Percentiles rank a stretch among this genome's conserved stretches.
Evolutionary conservation across 2,888 invertebrate genomes (phyloP).

Genomic region (Masnerella sp.): DNA sequence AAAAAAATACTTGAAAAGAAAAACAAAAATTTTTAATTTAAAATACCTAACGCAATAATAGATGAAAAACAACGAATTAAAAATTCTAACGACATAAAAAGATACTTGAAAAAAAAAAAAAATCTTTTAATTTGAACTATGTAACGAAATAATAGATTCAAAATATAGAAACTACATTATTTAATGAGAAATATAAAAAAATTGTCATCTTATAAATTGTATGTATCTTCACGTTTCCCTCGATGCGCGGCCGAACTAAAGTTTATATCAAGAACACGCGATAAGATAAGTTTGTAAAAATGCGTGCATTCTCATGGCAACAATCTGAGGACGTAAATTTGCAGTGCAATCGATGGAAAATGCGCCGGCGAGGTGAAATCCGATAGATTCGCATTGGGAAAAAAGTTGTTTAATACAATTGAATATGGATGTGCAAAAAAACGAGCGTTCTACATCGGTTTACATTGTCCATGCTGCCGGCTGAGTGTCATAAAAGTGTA

Average conservation of each 20-base stretch:
- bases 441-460: conserved; percentile 22
- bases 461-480: conserved; percentile 23
- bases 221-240: conserved; percentile 55
- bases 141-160: no score
- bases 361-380: conserved; percentile 50
- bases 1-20: no score
- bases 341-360: conserved; percentile 62
- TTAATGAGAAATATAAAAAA: conserved; percentile 24
- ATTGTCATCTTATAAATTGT: conserved; percentile 34
- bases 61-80: no score
- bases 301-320: conserved; percentile 74
- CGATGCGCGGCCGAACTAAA: conserved; percentile 66
- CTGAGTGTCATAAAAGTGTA: conserved; percentile 20
- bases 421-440: conserved; percentile 44
- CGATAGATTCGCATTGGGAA: conserved; percentile 20
- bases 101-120: no score
- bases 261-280: conserved; percentile 69
- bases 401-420: conserved; percentile 51
- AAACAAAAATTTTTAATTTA: no score
- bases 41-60: no score
- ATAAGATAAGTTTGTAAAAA: conserved; percentile 70
- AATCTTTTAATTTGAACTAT: no score
- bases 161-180: no score
- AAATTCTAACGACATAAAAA: no score
- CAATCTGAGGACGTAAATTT: conserved; percentile 74